Base-by-base conservation (phyloP, 1,140 invertebrate species). In the Cydia strobilella region DNA sequence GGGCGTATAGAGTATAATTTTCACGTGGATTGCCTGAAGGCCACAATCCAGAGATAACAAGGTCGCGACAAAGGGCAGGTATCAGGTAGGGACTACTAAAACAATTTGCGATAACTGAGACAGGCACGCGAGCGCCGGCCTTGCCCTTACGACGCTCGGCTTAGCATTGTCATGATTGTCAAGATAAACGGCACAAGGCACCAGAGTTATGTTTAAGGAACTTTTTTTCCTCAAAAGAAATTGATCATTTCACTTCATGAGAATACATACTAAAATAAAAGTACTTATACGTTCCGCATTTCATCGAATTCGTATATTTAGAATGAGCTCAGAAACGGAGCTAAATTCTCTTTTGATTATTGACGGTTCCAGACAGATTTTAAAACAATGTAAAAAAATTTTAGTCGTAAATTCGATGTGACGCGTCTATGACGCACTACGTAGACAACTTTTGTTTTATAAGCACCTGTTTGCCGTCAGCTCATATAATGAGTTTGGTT, bases 91-190 rank as follows among this genome's bases (percentile, higher is more conserved):
- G 65, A 51, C 66, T 69, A 69, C 65, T 69, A 48, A 74, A 80
- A 76, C 80, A 81, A 85, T 80, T 82, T 77, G 79, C 77, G 63
- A 80, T 84, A 86, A 85, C 79, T 79, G 80, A 77, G 75, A n/a
- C 75, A 77, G 79, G 77, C 87, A 89, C 84, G 87, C 89, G 78
- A 90, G 27, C 39, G 3, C 10, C 76, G 84, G 62, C 88, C 89
- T 90, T 90, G 86, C 81, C 86, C 86, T 7, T 13, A 48, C 59
- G 81, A 84, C 84, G 76, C 77, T 73, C 75, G 75, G 20, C 71
- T 72, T 39, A 39, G 65, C 75, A 79, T 84, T 81, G 78, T 83
- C 77, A 79, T 83, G 80, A 79, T 84, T 81, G 78, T 83, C 77
- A 79, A 83, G 80, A 85, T 86, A 88, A 87, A 84, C 79, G 78